Conservation (phyloP, 2,888 invertebrate genomes). For the Metacarcinus magister region DNA sequence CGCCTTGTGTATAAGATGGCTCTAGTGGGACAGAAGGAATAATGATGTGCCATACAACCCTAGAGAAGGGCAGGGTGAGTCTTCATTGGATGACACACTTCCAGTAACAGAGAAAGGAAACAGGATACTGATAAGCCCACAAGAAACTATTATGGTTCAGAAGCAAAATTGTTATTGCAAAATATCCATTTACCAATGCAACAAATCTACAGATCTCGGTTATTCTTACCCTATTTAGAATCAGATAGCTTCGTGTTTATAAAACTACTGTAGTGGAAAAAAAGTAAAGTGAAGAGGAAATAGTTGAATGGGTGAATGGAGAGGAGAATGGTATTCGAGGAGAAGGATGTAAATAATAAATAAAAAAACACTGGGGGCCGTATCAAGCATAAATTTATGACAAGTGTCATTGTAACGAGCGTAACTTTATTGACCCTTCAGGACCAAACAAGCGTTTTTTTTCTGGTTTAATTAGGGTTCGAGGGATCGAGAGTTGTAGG, state of each 20-base stretch:
- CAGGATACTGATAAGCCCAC: not conserved
- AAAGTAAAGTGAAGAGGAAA: not conserved
- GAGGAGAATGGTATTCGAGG: not conserved
- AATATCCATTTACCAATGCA: not conserved
- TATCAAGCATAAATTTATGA: no score
- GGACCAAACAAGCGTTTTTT: no score
- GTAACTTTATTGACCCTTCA: no score
- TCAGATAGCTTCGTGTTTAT: not conserved
- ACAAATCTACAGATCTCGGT: no score
- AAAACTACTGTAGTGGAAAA: not conserved
- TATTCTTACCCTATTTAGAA: no score
- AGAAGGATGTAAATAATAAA: not conserved
- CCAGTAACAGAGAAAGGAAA: constrained; percentile 21
- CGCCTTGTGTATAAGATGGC: constrained; percentile 78
- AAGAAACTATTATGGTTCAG: not conserved
- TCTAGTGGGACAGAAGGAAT: constrained; percentile 80
- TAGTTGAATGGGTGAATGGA: not conserved
- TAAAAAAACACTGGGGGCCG: no score
- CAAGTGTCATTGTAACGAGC: no score
- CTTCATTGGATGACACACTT: not conserved
- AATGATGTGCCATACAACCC: constrained; percentile 76
- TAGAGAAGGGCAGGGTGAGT: not conserved
- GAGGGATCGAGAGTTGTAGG: no score
- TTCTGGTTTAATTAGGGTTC: no score
- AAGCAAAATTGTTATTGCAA: not conserved